These are phyloP conservation scores for Falcaria lacertinaria DNA, from an alignment of 2,888 invertebrate species.

Conservation along the genomic window DNA sequence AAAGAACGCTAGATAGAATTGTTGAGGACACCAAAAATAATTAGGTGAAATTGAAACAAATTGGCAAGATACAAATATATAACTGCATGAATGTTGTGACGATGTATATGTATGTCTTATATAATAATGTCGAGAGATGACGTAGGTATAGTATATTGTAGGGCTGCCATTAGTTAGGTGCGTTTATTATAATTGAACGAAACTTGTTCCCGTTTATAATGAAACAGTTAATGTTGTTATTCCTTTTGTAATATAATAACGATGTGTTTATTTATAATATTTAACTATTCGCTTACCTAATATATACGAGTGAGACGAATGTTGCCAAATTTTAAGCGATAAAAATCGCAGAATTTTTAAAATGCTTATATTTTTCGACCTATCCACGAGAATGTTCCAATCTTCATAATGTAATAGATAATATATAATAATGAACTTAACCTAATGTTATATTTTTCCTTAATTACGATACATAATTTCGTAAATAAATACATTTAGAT, in stretches of 20 bases:
- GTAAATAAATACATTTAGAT: background rate
- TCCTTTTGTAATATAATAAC: conserved; percentile 1
- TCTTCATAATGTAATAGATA: conserved; percentile 7
- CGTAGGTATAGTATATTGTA: conserved; percentile 20
- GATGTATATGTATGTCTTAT: conserved; percentile 14
- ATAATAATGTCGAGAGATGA: conserved; percentile 16
- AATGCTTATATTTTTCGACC: conserved; percentile 43
- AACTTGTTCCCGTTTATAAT: conserved; percentile 5
- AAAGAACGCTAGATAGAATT: conserved; percentile 39
- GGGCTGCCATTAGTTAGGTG: conserved; percentile 36
- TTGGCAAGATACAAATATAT: conserved; percentile 16
- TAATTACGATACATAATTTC: too few relatives aligned
- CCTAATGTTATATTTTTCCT: too few relatives aligned
- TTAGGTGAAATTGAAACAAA: conserved; percentile 14
- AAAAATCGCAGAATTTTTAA: conserved; percentile 17
- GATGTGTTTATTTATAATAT: conserved; percentile 9
- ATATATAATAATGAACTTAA: too few relatives aligned
- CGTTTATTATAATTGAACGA: conserved; percentile 24
- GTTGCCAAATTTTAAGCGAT: conserved; percentile 57
- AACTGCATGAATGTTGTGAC: conserved; percentile 18
- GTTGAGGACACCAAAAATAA: conserved; percentile 35
- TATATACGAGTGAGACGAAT: conserved; percentile 27
- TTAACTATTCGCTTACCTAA: conserved; percentile 19
- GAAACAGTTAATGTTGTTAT: background rate
- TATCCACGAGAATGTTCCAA: conserved; percentile 20